Conservation (phyloP, 2,797 vertebrate genomes). For the Hippopotamyrus pictus region DNA sequence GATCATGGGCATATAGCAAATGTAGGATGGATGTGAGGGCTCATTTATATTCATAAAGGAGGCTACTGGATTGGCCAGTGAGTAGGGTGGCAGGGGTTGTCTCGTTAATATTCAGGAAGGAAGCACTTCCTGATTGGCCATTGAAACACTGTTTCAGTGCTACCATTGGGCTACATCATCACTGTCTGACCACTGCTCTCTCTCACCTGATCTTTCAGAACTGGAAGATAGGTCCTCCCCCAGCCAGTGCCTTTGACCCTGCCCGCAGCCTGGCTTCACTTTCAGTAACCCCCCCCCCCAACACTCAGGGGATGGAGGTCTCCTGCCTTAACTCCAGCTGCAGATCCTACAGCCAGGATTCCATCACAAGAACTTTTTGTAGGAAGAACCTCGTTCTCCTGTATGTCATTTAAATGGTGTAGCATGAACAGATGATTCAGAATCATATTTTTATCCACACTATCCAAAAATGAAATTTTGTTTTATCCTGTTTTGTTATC, state of each 20-base stretch:
- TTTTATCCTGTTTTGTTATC: neutral
- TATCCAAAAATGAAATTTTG: neutral
- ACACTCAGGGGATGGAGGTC: neutral
- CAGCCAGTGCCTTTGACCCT: neutral
- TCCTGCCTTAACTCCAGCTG: slow-evolving; percentile 5
- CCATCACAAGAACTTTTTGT: neutral
- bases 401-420: neutral
- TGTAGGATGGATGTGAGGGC: neutral
- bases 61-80: neutral
- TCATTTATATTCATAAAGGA: neutral
- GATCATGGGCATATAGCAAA: neutral
- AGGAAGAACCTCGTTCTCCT: neutral
- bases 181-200: neutral
- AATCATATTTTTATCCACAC: neutral
- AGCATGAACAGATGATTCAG: neutral
- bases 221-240: neutral
- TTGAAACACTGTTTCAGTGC: neutral
- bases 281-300: neutral
- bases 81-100: neutral
- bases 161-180: neutral
- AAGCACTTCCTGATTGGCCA: neutral
- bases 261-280: too few species aligned
- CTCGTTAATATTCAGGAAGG: neutral
- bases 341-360: neutral
- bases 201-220: neutral